These are phyloP conservation scores for Hormaphis cornu DNA, from an alignment of 1,140 invertebrate species.

Conservation along the genomic window DNA sequence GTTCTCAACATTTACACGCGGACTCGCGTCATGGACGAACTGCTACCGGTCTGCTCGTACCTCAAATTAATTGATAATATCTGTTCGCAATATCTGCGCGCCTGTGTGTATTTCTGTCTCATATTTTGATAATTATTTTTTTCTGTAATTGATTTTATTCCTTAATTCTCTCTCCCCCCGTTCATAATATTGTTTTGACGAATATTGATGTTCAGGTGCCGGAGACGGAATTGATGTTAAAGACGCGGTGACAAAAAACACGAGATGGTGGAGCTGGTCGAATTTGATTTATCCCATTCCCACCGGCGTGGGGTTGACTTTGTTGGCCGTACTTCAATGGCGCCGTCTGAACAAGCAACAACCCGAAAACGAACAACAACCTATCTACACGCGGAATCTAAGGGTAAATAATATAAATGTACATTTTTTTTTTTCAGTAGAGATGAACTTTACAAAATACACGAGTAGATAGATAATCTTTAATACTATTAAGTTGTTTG, in stretches of 20 bases:
- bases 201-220: not conserved
- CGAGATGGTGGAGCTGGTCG: slow-evolving; percentile 36
- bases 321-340: slow-evolving; percentile 37
- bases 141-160: not conserved
- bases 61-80: not conserved
- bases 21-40: slow-evolving; percentile 26
- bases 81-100: slow-evolving; percentile 14
- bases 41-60: not conserved
- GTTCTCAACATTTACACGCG: slow-evolving; percentile 12
- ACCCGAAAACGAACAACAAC: slow-evolving; percentile 18
- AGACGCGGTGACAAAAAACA: slow-evolving; percentile 7
- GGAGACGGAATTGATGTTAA: not conserved
- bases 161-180: not conserved
- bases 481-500: too few species aligned
- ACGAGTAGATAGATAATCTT: too few species aligned
- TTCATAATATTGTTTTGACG: not conserved
- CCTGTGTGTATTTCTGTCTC: slow-evolving; percentile 24
- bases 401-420: slow-evolving; percentile 24
- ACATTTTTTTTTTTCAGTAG: too few species aligned
- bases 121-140: not conserved
- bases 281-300: slow-evolving; percentile 37
- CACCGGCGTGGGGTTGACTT: slow-evolving; percentile 37
- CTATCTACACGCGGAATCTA: slow-evolving; percentile 14
- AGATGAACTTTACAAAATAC: too few species aligned
- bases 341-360: slow-evolving; percentile 34